These are phyloP conservation scores for Ceratina japonica DNA, from an alignment of 1,140 invertebrate genomes.

Conservation along the genomic window DNA sequence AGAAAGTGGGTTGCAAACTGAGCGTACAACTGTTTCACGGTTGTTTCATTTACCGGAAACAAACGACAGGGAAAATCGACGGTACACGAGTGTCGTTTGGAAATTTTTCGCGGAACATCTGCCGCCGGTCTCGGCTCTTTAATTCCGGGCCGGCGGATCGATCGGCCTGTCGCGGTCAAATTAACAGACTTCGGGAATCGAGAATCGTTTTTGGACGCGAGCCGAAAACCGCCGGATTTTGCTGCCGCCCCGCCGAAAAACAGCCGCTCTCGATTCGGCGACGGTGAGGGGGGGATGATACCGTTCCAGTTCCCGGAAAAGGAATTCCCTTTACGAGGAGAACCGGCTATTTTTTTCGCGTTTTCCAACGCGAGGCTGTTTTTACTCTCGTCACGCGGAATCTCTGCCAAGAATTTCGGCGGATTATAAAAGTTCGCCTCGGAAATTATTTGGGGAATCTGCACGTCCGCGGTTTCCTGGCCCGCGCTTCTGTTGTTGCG, in stretches of 20 bases:
- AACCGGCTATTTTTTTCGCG: background rate
- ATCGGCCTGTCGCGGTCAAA: constrained; percentile 44
- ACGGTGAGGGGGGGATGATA: background rate
- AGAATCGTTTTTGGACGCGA: constrained; percentile 39
- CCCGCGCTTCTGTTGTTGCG: constrained; percentile 8
- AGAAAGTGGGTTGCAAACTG: too few species aligned
- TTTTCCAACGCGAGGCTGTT: background rate
- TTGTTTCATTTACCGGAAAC: too few species aligned
- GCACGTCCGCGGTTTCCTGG: constrained; percentile 1
- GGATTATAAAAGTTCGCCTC: constrained; percentile 37
- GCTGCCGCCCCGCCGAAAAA: constrained; percentile 20
- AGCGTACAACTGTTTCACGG: too few species aligned
- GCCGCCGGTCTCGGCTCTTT: background rate
- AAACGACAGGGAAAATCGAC: too few species aligned
- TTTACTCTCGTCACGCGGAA: background rate
- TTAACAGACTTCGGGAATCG: constrained; percentile 51
- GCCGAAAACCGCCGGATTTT: constrained; percentile 34
- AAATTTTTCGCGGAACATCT: constrained; percentile 38
- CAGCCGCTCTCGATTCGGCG: background rate
- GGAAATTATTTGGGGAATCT: constrained; percentile 43
- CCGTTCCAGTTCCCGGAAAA: constrained; percentile 46
- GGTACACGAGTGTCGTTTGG: background rate
- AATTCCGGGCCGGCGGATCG: constrained; percentile 36
- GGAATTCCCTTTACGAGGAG: constrained; percentile 16
- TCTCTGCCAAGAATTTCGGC: constrained; percentile 38